Conservation (phyloP, 2,113 vertebrate genomes). For the Notiomystis cincta region DNA sequence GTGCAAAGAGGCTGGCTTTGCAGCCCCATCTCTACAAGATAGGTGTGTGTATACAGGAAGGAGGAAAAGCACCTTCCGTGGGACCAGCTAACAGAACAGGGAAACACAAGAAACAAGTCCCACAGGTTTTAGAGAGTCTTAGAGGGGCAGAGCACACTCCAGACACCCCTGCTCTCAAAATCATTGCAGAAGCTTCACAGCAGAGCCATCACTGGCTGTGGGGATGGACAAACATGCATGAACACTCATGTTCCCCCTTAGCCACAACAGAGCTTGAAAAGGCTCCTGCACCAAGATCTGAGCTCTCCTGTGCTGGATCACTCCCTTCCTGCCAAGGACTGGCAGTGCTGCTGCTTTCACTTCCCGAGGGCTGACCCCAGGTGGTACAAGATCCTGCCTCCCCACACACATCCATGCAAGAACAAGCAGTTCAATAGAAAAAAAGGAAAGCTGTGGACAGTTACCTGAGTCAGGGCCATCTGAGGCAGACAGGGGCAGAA, state of each 20-base stretch:
- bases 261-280: neutral
- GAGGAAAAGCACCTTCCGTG: neutral
- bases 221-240: neutral
- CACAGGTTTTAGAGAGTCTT: neutral
- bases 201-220: neutral
- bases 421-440: neutral
- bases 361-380: neutral
- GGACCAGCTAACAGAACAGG: neutral
- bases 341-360: neutral
- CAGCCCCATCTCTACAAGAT: neutral
- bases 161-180: neutral
- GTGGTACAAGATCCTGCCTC: neutral
- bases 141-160: neutral
- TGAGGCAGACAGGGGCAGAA: constrained; percentile 66
- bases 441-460: neutral
- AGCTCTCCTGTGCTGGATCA: neutral
- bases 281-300: neutral
- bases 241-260: neutral
- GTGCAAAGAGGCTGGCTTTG: neutral
- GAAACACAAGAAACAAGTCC: neutral
- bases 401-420: neutral
- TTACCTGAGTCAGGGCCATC: constrained; percentile 83
- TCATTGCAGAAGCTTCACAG: neutral
- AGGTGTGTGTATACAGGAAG: neutral
- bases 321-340: neutral